These are phyloP conservation scores for Eutolmus rufibarbis DNA, from an alignment of 2,888 invertebrate genomes.

Conservation along the genomic window DNA sequence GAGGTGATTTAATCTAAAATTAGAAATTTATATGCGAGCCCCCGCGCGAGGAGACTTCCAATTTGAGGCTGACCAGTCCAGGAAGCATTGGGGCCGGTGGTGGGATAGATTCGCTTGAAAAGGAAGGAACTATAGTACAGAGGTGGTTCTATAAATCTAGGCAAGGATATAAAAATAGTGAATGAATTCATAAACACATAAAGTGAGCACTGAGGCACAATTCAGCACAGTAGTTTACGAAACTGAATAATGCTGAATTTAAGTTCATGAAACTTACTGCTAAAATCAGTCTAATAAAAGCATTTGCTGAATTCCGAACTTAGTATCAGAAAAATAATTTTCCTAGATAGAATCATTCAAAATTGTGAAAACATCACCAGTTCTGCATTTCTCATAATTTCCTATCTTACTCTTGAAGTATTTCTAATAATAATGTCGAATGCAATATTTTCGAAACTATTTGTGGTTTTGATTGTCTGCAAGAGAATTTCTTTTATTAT, in stretches of 20 bases:
- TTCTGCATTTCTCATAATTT: no score
- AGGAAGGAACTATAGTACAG: background rate
- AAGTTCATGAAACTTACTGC: no score
- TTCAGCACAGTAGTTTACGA: no score
- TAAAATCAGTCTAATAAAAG: no score
- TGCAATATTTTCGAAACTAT: background rate
- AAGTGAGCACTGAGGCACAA: background rate
- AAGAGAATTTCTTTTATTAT: background rate
- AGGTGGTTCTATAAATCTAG: background rate
- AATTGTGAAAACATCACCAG: no score
- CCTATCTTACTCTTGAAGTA: no score
- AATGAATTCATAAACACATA: background rate
- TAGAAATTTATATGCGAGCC: background rate
- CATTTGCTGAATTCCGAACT: no score
- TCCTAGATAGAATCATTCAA: no score
- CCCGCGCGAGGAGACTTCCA: background rate
- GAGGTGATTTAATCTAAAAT: background rate
- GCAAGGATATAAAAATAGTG: background rate
- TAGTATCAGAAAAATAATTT: no score
- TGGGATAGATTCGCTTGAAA: no score
- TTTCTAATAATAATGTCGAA: background rate
- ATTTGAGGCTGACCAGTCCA: background rate
- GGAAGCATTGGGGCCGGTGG: background rate
- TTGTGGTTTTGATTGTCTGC: background rate
- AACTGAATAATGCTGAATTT: background rate